Percentiles rank a stretch among this genome's conserved stretches.
These are phyloP conservation scores for Pararge aegeria DNA, from an alignment of 1,140 invertebrate species.

Conservation along the genomic window DNA sequence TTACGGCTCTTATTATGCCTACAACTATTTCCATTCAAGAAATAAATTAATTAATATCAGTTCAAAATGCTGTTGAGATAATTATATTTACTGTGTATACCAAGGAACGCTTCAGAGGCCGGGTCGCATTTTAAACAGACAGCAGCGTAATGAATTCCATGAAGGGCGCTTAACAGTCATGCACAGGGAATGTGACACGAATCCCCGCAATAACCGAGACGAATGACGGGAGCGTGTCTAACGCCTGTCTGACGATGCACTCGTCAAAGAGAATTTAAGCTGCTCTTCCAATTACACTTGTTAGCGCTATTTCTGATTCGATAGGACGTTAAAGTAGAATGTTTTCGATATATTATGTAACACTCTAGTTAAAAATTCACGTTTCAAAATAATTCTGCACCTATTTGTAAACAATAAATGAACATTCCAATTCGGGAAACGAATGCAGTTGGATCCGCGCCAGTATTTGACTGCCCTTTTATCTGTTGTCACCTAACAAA, in stretches of 20 bases:
- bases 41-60: too few relatives aligned
- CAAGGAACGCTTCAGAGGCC: neutral
- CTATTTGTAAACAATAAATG: slow-evolving; percentile 64
- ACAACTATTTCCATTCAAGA: too few relatives aligned
- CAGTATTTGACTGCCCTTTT: slow-evolving; percentile 60
- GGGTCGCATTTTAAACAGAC: slow-evolving; percentile 8
- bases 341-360: slow-evolving; percentile 7
- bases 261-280: slow-evolving; percentile 31
- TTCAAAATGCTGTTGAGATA: too few relatives aligned
- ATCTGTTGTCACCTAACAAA: slow-evolving; percentile 55
- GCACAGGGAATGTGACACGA: slow-evolving; percentile 47
- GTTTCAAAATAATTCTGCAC: slow-evolving; percentile 40
- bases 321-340: slow-evolving; percentile 7
- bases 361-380: slow-evolving; percentile 17
- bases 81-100: too few relatives aligned
- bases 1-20: too few relatives aligned
- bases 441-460: slow-evolving; percentile 55
- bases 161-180: slow-evolving; percentile 32
- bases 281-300: slow-evolving; percentile 26
- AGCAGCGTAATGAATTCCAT: slow-evolving; percentile 40
- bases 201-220: slow-evolving; percentile 44
- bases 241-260: slow-evolving; percentile 28
- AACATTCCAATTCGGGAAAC: slow-evolving; percentile 43
- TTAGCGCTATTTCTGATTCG: neutral
- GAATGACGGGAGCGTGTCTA: slow-evolving; percentile 35